Base-by-base conservation (phyloP, 2,888 invertebrate genomes). In the Dolichomitus sp. region DNA sequence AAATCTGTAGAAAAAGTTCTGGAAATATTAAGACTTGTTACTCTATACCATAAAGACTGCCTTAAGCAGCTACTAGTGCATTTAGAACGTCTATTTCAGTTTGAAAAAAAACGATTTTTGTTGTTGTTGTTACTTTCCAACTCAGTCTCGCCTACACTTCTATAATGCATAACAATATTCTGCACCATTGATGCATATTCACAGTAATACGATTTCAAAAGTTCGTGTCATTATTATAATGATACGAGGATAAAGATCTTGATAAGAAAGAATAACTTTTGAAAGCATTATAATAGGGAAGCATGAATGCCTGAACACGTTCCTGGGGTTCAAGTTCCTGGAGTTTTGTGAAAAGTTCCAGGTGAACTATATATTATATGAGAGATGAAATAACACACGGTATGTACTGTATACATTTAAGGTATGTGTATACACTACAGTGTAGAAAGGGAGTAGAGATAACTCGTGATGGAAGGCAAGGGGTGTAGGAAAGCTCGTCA, bases 321-420 rank as follows among this genome's bases (percentile, higher is more conserved):
- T 40, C 12, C 12, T 42, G 54, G 2, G 14, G 42, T 54, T 69
- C 40, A n/a, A 11, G n/a, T n/a, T n/a, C n/a, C n/a, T n/a, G n/a
- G 50, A n/a, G 14, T 50, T 50, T 11, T 2, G 4, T 23, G 54
- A 70, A 70, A 70, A 70, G 40, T 57, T 54, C 9, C 54, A 23
- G n/a, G 33, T 23, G n/a, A 50, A 4, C 17, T 68, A 33, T 68
- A 23, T 50, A 27, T 27, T 68, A 50, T 33, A 37, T 12, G 23
- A 42, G 30, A 30, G 19, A 59, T 33, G 33, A 27, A 65, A 65
- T 42, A 65, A 65, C 45, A 23, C 27, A 42, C 27, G n/a, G n/a
- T 54, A 37, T 50, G 52, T 19, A 27, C 27, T 17, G 54, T 65
- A 54, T 50, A 52, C 48, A 70, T 68, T 50, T 52, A n/a, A n/a